Evolutionary conservation across 2,888 invertebrate genomes (phyloP).

Genomic region (Leptinotarsa juncta): DNA sequence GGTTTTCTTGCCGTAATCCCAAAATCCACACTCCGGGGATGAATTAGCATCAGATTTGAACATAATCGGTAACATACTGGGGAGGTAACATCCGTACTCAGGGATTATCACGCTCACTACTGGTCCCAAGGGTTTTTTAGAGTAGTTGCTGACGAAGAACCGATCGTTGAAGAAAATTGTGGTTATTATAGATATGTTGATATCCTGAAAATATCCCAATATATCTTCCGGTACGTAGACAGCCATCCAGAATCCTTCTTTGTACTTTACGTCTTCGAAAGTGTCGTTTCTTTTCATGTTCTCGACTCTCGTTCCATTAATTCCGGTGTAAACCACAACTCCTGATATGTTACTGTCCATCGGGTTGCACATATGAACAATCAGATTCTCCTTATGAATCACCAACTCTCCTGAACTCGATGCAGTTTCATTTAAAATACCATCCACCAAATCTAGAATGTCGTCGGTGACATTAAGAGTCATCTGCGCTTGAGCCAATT

Average conservation of each 20-base stretch:
- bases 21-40: slow-evolving; percentile 67
- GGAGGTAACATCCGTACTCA: slow-evolving; percentile 69
- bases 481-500: slow-evolving; percentile 66
- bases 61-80: slow-evolving; percentile 69
- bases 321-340: slow-evolving; percentile 62
- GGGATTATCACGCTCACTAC: slow-evolving; percentile 74
- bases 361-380: slow-evolving; percentile 70
- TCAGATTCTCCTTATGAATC: slow-evolving; percentile 60
- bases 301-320: slow-evolving; percentile 59
- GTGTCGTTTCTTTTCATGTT: slow-evolving; percentile 67
- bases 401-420: slow-evolving; percentile 41
- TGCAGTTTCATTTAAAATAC: slow-evolving; percentile 66
- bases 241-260: slow-evolving; percentile 55
- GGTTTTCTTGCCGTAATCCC: slow-evolving; percentile 66
- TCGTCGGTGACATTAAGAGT: slow-evolving; percentile 74
- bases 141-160: slow-evolving; percentile 55
- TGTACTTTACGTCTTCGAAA: slow-evolving; percentile 57
- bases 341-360: slow-evolving; percentile 68
- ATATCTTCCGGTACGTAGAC: slow-evolving; percentile 56
- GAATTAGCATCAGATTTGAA: slow-evolving; percentile 62
- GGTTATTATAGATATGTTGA: slow-evolving; percentile 52
- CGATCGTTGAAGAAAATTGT: slow-evolving; percentile 58
- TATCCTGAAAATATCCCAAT: slow-evolving; percentile 38
- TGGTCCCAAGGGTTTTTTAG: slow-evolving; percentile 53
- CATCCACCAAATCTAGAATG: slow-evolving; percentile 71